phyloP scores from a whole-genome alignment of 64 coral and sea anemone species.

The Montipora capricornis region DNA sequence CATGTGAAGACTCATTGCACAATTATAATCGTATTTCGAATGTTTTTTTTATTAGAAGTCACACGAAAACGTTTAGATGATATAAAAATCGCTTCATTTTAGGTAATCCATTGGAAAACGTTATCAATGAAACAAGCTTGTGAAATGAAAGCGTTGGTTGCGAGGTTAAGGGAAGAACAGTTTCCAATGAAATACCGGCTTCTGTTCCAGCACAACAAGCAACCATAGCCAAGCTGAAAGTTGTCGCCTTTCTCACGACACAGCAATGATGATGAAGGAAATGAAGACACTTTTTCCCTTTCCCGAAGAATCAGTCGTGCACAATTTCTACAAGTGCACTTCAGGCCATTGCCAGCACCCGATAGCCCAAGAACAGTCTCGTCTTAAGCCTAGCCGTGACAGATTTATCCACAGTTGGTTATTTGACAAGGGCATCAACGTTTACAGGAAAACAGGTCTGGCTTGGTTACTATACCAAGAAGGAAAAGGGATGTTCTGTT shows the following conservation, averaged over 20 bases:
- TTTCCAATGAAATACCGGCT: neutral
- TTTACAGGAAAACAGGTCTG: conserved; percentile 18
- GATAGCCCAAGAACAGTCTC: conserved; percentile 17
- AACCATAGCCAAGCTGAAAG: neutral
- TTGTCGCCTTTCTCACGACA: neutral
- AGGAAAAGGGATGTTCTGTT: conserved; percentile 39
- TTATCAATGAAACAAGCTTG: neutral
- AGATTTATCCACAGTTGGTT: conserved; percentile 59
- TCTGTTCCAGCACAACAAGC: neutral
- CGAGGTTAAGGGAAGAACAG: neutral
- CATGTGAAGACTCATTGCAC: too few species aligned
- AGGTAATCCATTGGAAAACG: too few species aligned
- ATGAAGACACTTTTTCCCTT: conserved; percentile 52
- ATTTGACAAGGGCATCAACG: conserved; percentile 36
- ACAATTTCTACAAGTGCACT: conserved; percentile 52
- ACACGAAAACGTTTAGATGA: neutral
- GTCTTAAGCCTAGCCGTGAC: conserved; percentile 32
- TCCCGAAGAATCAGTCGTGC: conserved; percentile 32
- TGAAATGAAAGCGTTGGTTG: neutral
- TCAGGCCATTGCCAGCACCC: conserved; percentile 30
- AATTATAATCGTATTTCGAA: too few species aligned
- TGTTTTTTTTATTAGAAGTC: too few species aligned
- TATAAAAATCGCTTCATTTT: too few species aligned
- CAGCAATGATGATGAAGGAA: conserved; percentile 14
- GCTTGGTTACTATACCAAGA: conserved; percentile 51